Evolutionary conservation across 1,140 invertebrate genomes (phyloP).

Genomic region (Psilanteris sp.): DNA sequence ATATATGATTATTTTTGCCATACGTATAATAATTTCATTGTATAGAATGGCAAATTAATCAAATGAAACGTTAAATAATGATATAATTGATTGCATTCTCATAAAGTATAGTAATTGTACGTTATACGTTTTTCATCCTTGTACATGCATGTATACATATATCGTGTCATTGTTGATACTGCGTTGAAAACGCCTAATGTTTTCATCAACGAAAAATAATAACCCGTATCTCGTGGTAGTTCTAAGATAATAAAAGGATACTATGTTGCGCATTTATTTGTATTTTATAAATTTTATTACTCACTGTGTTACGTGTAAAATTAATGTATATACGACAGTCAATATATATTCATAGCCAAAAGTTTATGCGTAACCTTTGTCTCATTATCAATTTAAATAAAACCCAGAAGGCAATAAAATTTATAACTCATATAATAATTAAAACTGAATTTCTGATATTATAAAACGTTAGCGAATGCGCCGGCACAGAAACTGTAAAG

Average conservation of each 20-base stretch:
- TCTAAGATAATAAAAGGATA: constrained; percentile 12
- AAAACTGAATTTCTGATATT: constrained; percentile 9
- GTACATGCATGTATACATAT: too few relatives aligned
- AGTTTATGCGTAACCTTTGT: constrained; percentile 14
- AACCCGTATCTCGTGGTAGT: not conserved
- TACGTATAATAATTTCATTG: too few relatives aligned
- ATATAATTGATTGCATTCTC: too few relatives aligned
- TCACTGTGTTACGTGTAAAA: constrained; percentile 31
- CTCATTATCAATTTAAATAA: constrained; percentile 38
- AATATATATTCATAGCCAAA: constrained; percentile 13
- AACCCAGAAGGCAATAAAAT: constrained; percentile 24
- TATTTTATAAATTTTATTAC: constrained; percentile 9
- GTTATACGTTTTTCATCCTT: too few relatives aligned
- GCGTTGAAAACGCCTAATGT: too few relatives aligned
- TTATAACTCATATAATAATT: constrained; percentile 27
- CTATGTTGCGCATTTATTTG: constrained; percentile 12
- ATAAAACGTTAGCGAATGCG: constrained; percentile 6
- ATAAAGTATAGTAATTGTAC: too few relatives aligned
- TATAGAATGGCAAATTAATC: too few relatives aligned
- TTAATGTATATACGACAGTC: constrained; percentile 16
- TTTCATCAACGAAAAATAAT: constrained; percentile 12
- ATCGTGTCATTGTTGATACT: too few relatives aligned
- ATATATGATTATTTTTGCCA: too few relatives aligned
- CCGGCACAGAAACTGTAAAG: not conserved
- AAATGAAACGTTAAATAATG: too few relatives aligned